Conservation (phyloP, 53 echinoderm and acorn worm genomes). For the Echinometra lucunter region DNA sequence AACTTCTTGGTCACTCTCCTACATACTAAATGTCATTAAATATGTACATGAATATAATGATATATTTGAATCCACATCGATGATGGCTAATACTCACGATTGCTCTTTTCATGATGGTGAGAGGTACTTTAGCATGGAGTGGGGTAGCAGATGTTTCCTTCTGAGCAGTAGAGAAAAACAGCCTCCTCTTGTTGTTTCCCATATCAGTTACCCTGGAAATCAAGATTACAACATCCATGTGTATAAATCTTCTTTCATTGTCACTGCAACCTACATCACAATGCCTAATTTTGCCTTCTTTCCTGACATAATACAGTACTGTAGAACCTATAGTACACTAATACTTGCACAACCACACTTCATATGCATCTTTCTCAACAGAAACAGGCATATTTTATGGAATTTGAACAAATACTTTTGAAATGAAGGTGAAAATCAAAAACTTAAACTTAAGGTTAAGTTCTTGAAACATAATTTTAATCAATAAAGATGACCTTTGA, state of each 20-base stretch:
- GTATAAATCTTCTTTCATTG: neutral
- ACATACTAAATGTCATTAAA: no score
- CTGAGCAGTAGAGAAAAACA: conserved; percentile 92
- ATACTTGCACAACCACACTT: neutral
- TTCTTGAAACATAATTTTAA: no score
- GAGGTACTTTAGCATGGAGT: conserved; percentile 95
- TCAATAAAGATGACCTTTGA: no score
- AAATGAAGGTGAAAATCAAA: no score
- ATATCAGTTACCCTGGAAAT: conserved; percentile 79
- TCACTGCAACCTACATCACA: neutral
- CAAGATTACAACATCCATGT: neutral
- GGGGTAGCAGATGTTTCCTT: conserved; percentile 92
- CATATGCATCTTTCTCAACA: neutral
- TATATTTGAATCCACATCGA: no score
- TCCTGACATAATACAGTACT: neutral
- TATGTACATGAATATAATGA: no score
- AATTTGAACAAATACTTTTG: no score
- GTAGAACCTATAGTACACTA: neutral
- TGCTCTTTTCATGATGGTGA: conserved; percentile 84
- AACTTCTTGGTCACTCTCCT: no score
- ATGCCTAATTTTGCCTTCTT: neutral
- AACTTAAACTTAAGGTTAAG: no score
- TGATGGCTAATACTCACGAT: conserved; percentile 88
- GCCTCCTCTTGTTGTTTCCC: conserved; percentile 92
- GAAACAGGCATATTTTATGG: no score